phyloP scores from a whole-genome alignment of 2,888 invertebrate genomes.

The Cheilosia urbana region DNA sequence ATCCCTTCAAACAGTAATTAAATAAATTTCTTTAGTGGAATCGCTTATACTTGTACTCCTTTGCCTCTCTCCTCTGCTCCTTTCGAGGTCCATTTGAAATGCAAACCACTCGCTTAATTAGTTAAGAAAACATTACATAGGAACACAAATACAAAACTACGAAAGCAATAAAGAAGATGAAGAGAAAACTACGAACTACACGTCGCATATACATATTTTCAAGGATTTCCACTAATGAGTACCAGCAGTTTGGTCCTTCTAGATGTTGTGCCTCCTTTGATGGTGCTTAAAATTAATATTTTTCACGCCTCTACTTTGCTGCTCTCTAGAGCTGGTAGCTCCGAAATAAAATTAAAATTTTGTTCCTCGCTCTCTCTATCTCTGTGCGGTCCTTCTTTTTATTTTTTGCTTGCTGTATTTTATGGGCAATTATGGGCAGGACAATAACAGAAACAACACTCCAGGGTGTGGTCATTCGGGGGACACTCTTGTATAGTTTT shows the following conservation, averaged over 20 bases:
- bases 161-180: neutral
- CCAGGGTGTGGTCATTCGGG: conserved; percentile 49
- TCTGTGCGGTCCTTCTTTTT: neutral
- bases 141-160: conserved; percentile 1
- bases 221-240: conserved; percentile 67
- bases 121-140: conserved; percentile 42
- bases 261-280: conserved; percentile 2
- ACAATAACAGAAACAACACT: conserved; percentile 36
- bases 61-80: no score
- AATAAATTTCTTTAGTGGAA: conserved; percentile 14
- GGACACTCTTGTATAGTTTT: conserved; percentile 43
- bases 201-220: conserved; percentile 33
- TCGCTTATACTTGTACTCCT: neutral
- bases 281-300: conserved; percentile 66
- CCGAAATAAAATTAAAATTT: conserved; percentile 58
- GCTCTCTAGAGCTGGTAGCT: conserved; percentile 10
- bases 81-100: conserved; percentile 17
- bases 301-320: conserved; percentile 57
- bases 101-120: conserved; percentile 57
- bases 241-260: conserved; percentile 19
- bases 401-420: conserved; percentile 4
- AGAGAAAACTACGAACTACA: conserved; percentile 4
- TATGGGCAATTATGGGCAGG: conserved; percentile 59
- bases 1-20: conserved; percentile 37
- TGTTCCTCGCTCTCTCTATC: neutral